Conservation (phyloP, 92 coral and sea anemone species). For the Palythoa grandis region DNA sequence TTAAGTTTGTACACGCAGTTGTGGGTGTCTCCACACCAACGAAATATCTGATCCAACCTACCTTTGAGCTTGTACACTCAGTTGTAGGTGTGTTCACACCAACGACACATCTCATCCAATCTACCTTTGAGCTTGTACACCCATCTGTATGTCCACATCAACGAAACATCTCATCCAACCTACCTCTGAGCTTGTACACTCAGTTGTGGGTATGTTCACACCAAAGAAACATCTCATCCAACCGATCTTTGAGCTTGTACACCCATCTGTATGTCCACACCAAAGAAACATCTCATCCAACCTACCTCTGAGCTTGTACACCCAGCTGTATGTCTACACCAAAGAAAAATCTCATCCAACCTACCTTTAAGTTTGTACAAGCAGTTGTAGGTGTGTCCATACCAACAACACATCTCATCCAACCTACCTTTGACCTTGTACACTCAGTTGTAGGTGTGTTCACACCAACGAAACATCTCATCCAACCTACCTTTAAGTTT, state of each 20-base stretch:
- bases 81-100: constrained; percentile 89
- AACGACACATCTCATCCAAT: constrained; percentile 47
- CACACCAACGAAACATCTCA: too few relatives aligned
- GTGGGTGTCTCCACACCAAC: too few relatives aligned
- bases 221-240: constrained; percentile 11
- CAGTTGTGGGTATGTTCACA: constrained; percentile 89
- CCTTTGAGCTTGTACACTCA: constrained; percentile 85
- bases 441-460: too few relatives aligned
- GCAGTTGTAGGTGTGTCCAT: too few relatives aligned
- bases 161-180: constrained; percentile 48
- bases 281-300: constrained; percentile 51
- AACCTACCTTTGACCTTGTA: too few relatives aligned
- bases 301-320: too few relatives aligned
- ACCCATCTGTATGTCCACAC: constrained; percentile 95
- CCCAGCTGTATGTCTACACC: too few relatives aligned
- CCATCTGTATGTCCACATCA: constrained; percentile 98
- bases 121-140: constrained; percentile 79
- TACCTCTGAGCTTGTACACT: constrained; percentile 79
- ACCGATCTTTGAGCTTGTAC: constrained; percentile 68
- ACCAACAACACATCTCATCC: too few relatives aligned
- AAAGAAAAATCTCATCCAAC: too few relatives aligned
- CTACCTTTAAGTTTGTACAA: too few relatives aligned
- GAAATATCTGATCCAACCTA: neutral
- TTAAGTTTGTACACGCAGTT: too few relatives aligned
- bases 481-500: constrained; percentile 60